Base-by-base conservation (phyloP, 2,797 vertebrate species). In the Pangasius djambal region DNA sequence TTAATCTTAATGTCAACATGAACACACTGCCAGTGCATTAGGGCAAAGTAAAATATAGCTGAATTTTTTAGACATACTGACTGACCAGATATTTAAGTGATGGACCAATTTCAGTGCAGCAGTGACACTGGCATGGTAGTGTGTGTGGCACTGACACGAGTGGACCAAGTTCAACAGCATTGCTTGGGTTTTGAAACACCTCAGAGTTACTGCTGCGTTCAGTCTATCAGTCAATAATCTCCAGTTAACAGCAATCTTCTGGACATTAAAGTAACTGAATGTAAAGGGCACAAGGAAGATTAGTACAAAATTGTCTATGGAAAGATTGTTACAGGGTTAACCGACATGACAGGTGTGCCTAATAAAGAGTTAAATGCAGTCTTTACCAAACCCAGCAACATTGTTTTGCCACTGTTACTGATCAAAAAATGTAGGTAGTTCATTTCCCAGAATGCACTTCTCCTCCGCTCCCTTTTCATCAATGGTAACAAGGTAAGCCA, bases 401-500 rank as follows among this genome's bases (percentile, higher is more conserved):
- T 28, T 40, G 22, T 83, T 28, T 83, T 81, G 48, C 55, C 1
- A 48, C 48, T 48, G 48, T 31, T 59, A 98, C 37, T 96, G 93
- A 0, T 98, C 94, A 88, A 96, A 97, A 92, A 98, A 98, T 2
- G 91, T 95, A 0, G 97, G 97, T 12, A 98, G 89, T n/a, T 97
- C 93, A 10, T 97, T 96, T 85, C 96, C 97, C 55, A 96, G 92
- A 89, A 98, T 40, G 0, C 97, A 94, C 55, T 94, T 96, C 88
- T 97, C 96, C 86, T 97, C 96, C 25, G 95, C 92, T 13, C 93
- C 92, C 0, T 96, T 92, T 91, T 96, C 70, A 52, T 97, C 97
- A 13, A 98, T 95, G 37, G 96, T 97, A 88, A 95, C 97, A 0
- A 98, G 87, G 70, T 97, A 97, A 0, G 97, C 96, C 88, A 98